Evolutionary conservation across 2,797 vertebrate genomes (phyloP).

Genomic region (Cossypha polioptera): DNA sequence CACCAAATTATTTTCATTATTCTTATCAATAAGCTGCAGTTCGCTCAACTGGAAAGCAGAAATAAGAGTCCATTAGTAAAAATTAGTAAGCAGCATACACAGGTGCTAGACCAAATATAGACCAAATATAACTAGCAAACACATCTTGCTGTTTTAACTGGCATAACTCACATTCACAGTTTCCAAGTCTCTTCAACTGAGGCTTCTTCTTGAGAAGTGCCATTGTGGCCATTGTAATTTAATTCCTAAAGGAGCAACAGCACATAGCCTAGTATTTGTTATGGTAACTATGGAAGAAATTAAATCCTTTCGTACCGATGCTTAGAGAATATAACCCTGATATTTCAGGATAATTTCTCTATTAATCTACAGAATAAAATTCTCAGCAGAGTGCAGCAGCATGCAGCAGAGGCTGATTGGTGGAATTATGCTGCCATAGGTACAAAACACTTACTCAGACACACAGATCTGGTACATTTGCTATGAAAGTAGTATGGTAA

Average conservation of each 20-base stretch:
- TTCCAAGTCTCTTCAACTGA: not conserved
- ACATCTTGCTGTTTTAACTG: not conserved
- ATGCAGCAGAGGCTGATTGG: not conserved
- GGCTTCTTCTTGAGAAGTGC: not conserved
- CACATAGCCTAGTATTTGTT: not conserved
- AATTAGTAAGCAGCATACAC: not conserved
- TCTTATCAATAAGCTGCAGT: not conserved
- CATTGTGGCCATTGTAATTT: not conserved
- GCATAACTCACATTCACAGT: not conserved
- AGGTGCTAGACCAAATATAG: not conserved
- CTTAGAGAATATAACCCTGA: constrained; percentile 40
- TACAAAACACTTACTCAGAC: not conserved
- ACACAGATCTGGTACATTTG: not conserved
- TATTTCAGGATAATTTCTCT: constrained; percentile 61
- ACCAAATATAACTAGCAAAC: not conserved
- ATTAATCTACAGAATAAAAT: not conserved
- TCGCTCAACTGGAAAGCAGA: not conserved
- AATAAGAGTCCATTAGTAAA: not conserved
- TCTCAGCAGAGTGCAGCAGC: not conserved
- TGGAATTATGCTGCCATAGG: rapidly evolving
- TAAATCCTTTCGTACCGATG: constrained; percentile 35
- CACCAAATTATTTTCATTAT: not conserved
- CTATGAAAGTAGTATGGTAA: not conserved
- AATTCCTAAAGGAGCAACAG: not conserved
- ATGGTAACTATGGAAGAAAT: not conserved